Evolutionary conservation across 2,113 vertebrate genomes (phyloP).

Genomic region (Sisor rabdophorus): DNA sequence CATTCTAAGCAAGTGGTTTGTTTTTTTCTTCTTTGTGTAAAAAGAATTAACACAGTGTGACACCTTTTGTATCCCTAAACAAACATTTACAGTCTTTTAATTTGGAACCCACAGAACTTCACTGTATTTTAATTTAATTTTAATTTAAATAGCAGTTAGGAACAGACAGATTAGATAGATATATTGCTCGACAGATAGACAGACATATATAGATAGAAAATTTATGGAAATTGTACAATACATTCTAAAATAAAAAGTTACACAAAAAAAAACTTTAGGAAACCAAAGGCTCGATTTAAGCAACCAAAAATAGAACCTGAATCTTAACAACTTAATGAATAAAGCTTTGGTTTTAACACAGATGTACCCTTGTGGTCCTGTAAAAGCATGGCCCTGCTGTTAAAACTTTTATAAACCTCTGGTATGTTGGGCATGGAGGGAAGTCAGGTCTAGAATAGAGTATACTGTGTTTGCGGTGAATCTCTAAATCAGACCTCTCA

Average conservation of each 20-base stretch:
- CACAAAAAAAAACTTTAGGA: not conserved
- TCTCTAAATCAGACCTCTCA: slow-evolving; percentile 7
- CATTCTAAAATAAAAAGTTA: not conserved
- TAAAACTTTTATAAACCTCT: slow-evolving; percentile 5
- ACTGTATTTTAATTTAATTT: too few relatives aligned
- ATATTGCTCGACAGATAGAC: too few relatives aligned
- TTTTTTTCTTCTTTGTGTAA: not conserved
- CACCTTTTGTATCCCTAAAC: not conserved
- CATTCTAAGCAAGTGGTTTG: not conserved
- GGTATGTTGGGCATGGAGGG: slow-evolving; percentile 10
- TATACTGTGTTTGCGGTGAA: not conserved
- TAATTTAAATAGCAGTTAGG: too few relatives aligned
- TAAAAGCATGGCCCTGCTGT: not conserved
- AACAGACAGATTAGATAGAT: too few relatives aligned
- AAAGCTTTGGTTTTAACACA: not conserved
- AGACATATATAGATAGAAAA: not conserved
- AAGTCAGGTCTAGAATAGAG: slow-evolving; percentile 9
- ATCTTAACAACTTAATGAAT: not conserved
- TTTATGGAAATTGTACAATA: not conserved
- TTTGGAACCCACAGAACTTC: too few relatives aligned
- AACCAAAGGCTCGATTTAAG: not conserved
- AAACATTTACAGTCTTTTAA: not conserved
- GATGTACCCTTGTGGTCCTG: not conserved
- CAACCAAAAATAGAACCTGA: not conserved
- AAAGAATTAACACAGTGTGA: too few relatives aligned